These are phyloP conservation scores for Hydrocynus forskahlii DNA, from an alignment of 2,797 vertebrate species.

Conservation along the genomic window DNA sequence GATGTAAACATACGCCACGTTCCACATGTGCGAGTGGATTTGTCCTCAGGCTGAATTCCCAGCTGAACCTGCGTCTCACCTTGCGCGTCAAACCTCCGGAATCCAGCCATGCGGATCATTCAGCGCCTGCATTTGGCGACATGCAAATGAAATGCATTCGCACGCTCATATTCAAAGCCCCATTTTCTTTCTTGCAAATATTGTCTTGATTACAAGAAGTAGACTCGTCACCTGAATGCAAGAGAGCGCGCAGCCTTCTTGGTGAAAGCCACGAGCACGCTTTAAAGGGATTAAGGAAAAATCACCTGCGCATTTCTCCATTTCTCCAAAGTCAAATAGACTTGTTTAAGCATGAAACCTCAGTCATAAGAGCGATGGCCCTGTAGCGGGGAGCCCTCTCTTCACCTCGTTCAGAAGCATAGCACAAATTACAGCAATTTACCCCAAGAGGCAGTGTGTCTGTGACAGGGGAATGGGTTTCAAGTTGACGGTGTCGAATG, in stretches of 20 bases:
- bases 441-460: conserved; percentile 64
- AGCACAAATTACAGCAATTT: conserved; percentile 72
- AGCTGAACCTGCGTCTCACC: conserved; percentile 22
- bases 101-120: conserved; percentile 14
- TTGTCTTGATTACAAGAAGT: conserved; percentile 8
- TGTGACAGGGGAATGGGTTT: conserved; percentile 69
- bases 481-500: conserved; percentile 69
- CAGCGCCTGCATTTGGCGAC: not conserved
- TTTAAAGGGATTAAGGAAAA: conserved; percentile 56
- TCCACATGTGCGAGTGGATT: conserved; percentile 33
- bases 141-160: conserved; percentile 5
- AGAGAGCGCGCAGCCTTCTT: conserved; percentile 8
- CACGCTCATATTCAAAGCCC: conserved; percentile 1
- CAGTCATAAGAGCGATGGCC: conserved; percentile 48
- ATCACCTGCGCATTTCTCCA: conserved; percentile 52
- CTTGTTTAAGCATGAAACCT: conserved; percentile 61
- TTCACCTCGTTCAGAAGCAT: conserved; percentile 59
- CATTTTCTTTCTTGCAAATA: conserved; percentile 19
- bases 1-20: conserved; percentile 13
- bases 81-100: not conserved
- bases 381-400: conserved; percentile 50
- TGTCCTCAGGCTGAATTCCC: conserved; percentile 17
- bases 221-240: conserved; percentile 12
- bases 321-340: conserved; percentile 58
- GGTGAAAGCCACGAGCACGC: conserved; percentile 41